Evolutionary conservation across 2,113 vertebrate genomes (phyloP).

Genomic region (Serinus canaria): DNA sequence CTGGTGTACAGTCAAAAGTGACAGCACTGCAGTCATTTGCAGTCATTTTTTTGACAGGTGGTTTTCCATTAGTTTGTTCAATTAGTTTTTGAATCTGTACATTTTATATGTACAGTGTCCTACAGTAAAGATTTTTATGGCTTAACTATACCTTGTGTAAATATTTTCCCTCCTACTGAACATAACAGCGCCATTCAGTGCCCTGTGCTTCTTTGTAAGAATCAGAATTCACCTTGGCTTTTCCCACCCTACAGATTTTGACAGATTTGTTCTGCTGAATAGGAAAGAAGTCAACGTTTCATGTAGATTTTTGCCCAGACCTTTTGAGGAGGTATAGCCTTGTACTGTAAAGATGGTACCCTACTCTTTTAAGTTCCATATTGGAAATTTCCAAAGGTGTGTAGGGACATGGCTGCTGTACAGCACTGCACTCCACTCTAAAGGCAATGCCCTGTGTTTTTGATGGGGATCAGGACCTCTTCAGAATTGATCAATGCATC

Average conservation of each 20-base stretch:
- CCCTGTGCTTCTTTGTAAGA: background rate
- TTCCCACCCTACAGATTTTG: background rate
- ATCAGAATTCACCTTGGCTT: background rate
- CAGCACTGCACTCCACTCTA: background rate
- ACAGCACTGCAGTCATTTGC: background rate
- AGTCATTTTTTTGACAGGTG: background rate
- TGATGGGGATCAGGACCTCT: background rate
- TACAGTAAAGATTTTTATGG: background rate
- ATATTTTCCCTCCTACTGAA: background rate
- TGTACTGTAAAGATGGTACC: background rate
- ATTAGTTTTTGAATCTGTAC: background rate
- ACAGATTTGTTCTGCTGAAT: background rate
- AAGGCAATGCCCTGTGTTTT: background rate
- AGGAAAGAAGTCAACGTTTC: background rate
- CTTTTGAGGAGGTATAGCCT: background rate
- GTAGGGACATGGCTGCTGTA: background rate
- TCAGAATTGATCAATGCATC: background rate
- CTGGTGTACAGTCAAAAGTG: background rate
- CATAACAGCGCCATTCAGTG: background rate
- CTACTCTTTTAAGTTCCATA: background rate
- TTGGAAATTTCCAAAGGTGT: background rate
- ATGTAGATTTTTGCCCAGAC: background rate
- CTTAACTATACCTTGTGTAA: background rate
- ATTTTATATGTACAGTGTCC: background rate
- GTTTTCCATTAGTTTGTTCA: background rate